A percentile compares a stretch with the other conserved stretches of the same genome.
These are phyloP conservation scores for Felis chaus DNA, from an alignment of 2,113 vertebrate genomes.

Conservation along the genomic window DNA sequence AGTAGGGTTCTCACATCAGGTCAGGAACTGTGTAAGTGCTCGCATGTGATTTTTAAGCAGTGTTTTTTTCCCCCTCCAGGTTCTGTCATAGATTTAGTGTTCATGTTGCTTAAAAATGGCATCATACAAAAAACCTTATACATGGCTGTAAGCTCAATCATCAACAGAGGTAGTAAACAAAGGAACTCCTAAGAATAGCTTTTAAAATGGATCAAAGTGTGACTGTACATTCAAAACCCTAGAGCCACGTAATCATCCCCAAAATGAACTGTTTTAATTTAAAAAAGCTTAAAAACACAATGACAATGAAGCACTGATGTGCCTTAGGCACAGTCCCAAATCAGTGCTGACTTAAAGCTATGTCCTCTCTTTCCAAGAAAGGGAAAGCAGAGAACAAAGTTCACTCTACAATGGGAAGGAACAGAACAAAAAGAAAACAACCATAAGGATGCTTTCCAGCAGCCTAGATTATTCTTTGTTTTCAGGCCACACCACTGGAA, in stretches of 20 bases:
- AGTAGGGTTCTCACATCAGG: constrained; percentile 34
- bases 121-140: constrained; percentile 59
- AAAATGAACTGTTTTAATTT: constrained; percentile 84
- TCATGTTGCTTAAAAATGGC: constrained; percentile 72
- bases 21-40: constrained; percentile 62
- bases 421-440: constrained; percentile 61
- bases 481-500: constrained; percentile 76
- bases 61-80: constrained; percentile 51
- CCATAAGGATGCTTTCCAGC: constrained; percentile 76
- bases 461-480: constrained; percentile 71
- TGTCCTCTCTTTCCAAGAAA: constrained; percentile 78
- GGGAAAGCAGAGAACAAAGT: constrained; percentile 74
- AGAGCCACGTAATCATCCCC: constrained; percentile 83
- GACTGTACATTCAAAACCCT: constrained; percentile 86
- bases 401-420: constrained; percentile 73
- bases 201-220: constrained; percentile 77
- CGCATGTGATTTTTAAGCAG: constrained; percentile 17
- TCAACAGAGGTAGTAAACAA: constrained; percentile 85
- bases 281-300: constrained; percentile 80
- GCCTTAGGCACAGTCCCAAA: constrained; percentile 80
- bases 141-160: constrained; percentile 64
- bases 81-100: constrained; percentile 71
- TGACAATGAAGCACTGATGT: constrained; percentile 76
- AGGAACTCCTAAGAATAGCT: constrained; percentile 72
- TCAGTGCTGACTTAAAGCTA: constrained; percentile 85